Percentiles rank a stretch among this genome's conserved stretches.
These are phyloP conservation scores for Cephalopachus bancanus DNA, from an alignment of 2,797 vertebrate genomes.

Conservation along the genomic window DNA sequence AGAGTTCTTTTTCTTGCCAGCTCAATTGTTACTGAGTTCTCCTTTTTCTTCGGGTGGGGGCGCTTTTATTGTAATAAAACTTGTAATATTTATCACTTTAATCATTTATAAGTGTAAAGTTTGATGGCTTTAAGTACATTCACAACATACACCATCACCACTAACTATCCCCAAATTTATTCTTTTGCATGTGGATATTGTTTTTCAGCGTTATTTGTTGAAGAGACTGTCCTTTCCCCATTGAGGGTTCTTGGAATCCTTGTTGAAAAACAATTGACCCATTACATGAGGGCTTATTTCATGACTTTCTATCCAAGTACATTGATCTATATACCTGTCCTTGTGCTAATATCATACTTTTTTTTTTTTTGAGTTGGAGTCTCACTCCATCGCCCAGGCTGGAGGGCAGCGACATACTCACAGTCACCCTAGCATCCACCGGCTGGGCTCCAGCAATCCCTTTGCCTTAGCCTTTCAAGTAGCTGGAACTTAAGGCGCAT, in stretches of 20 bases:
- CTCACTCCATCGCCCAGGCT: no score
- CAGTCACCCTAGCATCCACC: no score
- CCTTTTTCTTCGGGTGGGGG: not conserved
- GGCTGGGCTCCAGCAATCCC: no score
- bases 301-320: not conserved
- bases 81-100: not conserved
- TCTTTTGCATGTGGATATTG: not conserved
- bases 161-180: not conserved
- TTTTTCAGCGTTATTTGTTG: not conserved
- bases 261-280: slow-evolving; percentile 19
- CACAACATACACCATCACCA: not conserved
- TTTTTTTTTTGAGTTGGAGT: no score
- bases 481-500: no score
- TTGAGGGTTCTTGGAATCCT: not conserved
- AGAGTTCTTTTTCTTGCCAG: not conserved
- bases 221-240: not conserved
- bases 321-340: not conserved
- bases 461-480: no score
- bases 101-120: not conserved
- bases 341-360: not conserved
- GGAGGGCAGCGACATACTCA: no score
- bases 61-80: not conserved
- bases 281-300: not conserved
- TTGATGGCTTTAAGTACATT: not conserved
- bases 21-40: not conserved